Evolutionary conservation across 2,888 invertebrate species (phyloP), one percentile per base, ranked within the genome.

Genomic region (Dione juno): DNA sequence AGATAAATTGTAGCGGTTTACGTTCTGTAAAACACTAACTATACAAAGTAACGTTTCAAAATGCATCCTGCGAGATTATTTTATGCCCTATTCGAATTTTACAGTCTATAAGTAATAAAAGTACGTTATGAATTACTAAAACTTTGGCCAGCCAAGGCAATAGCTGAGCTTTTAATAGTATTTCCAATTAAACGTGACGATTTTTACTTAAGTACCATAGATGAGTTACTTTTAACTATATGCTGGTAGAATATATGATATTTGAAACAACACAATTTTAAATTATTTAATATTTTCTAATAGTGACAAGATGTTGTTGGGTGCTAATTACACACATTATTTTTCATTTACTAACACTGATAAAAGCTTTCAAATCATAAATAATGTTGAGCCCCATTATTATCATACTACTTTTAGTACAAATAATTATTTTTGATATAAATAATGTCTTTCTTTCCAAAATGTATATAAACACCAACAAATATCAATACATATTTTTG

Each of bases 51-150:
- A 73, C 72, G 63, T 57, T 66, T 68, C 76, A 72, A 74, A 83
- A 64, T 81, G 82, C 78, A 64, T 69, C 77, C 72, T 74, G 74
- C 74, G 76, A 81, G 77, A 80, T 78, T 79, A 78, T 88, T 87
- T 88, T 85, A 85, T 83, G 83, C 83, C 81, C 83, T 83, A 86
- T 86, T 84, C 82, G 79, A 81, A 81, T 82, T 86, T 83, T 82
- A 83, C 78, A 80, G 79, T 82, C 81, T 78, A 79, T 79, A 80
- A 80, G 81, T 81, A 77, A 79, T 84, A 80, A 84, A 83, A 83
- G 78, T 84, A 83, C 82, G 82, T 78, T 80, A 79, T 78, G 77
- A 78, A 77, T 76, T 77, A 77, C 74, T 75, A 71, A 77, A 77
- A 77, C 67, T 77, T 77, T 66, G 67, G 76, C 74, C 69, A 61